phyloP scores from a whole-genome alignment of 2,888 invertebrate species.

The Dichetophora obliterata region DNA sequence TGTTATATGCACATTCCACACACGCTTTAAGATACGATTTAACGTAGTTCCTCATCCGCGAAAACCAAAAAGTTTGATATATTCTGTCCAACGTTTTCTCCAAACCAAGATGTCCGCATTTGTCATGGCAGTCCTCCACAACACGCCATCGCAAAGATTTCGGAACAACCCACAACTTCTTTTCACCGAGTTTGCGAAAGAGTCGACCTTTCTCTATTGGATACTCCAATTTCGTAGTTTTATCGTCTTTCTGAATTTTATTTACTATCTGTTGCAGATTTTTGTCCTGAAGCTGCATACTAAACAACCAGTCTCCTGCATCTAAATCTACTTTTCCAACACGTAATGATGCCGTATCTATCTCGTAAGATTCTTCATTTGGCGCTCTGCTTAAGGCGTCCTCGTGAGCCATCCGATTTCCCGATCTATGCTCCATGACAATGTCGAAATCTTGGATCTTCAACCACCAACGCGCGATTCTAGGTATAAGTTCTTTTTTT shows the following conservation, averaged over 20 bases:
- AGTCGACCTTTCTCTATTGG: conserved; percentile 9
- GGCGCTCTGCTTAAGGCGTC: conserved; percentile 30
- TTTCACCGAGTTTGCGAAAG: background rate
- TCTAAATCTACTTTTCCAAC: conserved; percentile 12
- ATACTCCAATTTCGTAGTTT: background rate
- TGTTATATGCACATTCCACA: conserved; percentile 60
- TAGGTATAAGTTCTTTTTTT: conserved; percentile 36
- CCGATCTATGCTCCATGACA: conserved; percentile 38
- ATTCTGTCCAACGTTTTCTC: conserved; percentile 52
- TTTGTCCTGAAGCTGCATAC: conserved; percentile 33
- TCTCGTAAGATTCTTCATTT: background rate
- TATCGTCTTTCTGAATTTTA: background rate
- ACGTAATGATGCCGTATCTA: conserved; percentile 5
- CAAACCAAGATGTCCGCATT: conserved; percentile 12
- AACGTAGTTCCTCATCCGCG: conserved; percentile 61
- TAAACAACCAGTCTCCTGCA: conserved; percentile 26
- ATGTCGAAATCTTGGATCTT: conserved; percentile 33
- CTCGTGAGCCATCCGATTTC: conserved; percentile 35
- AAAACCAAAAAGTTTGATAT: conserved; percentile 64
- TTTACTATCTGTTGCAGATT: background rate
- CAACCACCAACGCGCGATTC: conserved; percentile 41
- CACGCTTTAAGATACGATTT: conserved; percentile 59
- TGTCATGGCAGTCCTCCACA: conserved; percentile 35
- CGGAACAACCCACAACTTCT: conserved; percentile 20
- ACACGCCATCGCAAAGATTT: conserved; percentile 18